These are phyloP conservation scores for Spea bombifrons DNA, from an alignment of 2,113 vertebrate genomes.

Conservation along the genomic window DNA sequence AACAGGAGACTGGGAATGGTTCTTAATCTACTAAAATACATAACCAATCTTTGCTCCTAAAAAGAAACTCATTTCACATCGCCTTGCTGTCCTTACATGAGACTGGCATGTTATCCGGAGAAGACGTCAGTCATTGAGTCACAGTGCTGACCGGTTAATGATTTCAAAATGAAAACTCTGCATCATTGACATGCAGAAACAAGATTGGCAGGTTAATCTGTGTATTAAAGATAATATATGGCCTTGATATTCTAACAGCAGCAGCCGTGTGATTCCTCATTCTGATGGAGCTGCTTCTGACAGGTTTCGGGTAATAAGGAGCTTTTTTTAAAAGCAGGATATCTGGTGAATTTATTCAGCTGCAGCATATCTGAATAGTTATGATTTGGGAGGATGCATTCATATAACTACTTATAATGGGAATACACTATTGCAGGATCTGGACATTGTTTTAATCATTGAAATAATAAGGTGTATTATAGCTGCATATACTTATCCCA, in stretches of 20 bases:
- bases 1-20: neutral
- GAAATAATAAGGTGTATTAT: too few relatives aligned
- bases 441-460: neutral
- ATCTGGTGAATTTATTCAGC: conserved; percentile 13
- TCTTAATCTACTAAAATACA: conserved; percentile 1
- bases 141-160: conserved; percentile 5
- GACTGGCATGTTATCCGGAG: neutral
- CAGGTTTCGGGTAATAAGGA: conserved; percentile 27
- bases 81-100: neutral
- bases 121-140: neutral
- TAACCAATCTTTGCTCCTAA: neutral
- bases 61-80: too few relatives aligned
- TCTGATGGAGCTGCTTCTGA: conserved; percentile 31
- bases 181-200: neutral
- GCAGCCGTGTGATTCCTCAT: conserved; percentile 22
- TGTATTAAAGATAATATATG: conserved; percentile 32
- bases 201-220: conserved; percentile 31
- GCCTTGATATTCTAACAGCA: conserved; percentile 10
- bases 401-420: neutral
- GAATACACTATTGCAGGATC: conserved; percentile 7
- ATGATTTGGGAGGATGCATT: conserved; percentile 16
- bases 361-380: conserved; percentile 18
- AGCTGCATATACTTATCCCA: too few relatives aligned
- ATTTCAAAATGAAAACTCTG: neutral
- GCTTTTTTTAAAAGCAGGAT: conserved; percentile 32